Percentiles rank a stretch among this genome's conserved stretches.
phyloP scores from a whole-genome alignment of 2,113 vertebrate species.

The Bagarius yarrelli region DNA sequence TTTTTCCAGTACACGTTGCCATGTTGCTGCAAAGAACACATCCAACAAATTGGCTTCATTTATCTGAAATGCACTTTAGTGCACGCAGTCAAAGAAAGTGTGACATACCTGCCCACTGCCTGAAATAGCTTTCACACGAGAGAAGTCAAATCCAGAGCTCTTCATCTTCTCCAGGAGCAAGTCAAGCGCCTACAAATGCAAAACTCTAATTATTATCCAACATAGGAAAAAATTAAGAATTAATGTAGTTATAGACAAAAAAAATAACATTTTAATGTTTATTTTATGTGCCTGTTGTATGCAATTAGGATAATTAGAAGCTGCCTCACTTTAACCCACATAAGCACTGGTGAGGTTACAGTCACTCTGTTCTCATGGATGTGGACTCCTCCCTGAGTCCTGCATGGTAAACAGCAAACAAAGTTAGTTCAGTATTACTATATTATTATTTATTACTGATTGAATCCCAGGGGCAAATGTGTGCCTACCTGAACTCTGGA shows the following conservation, averaged over 20 bases:
- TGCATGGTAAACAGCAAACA: conserved; percentile 51
- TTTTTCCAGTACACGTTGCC: conserved; percentile 90
- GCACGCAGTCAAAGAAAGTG: background rate
- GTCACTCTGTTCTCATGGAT: conserved; percentile 81
- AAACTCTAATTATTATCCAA: background rate
- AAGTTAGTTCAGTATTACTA: background rate
- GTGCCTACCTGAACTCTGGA: conserved; percentile 81
- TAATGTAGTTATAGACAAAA: too few relatives aligned
- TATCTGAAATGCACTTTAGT: background rate
- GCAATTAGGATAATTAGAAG: background rate
- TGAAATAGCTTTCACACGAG: conserved; percentile 81
- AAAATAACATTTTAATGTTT: too few relatives aligned
- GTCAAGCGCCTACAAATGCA: conserved; percentile 81
- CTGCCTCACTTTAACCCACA: conserved; percentile 90
- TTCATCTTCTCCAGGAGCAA: conserved; percentile 86
- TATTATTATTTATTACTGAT: background rate
- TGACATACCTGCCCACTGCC: conserved; percentile 87
- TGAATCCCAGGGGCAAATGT: background rate
- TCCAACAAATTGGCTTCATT: conserved; percentile 19
- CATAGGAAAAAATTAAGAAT: background rate
- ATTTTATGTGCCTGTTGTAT: background rate
- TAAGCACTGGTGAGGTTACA: conserved; percentile 89
- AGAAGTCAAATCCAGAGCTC: conserved; percentile 80
- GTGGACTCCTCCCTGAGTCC: conserved; percentile 87
- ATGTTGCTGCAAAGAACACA: conserved; percentile 81